These are phyloP conservation scores for Ceratina australensis DNA, from an alignment of 1,140 invertebrate genomes.

Conservation along the genomic window DNA sequence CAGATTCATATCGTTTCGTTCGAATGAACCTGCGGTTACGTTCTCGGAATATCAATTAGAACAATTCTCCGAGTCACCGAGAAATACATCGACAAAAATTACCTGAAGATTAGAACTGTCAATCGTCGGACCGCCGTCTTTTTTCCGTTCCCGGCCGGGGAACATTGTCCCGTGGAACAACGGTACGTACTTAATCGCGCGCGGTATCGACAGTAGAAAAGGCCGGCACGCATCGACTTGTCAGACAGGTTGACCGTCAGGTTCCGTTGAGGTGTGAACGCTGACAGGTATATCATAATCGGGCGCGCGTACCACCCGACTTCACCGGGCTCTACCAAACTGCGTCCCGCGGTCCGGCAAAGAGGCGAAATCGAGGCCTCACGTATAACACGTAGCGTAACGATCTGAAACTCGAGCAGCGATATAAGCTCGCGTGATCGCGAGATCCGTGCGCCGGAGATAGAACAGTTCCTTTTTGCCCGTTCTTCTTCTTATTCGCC, in stretches of 20 bases:
- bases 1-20: too few relatives aligned
- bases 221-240: neutral
- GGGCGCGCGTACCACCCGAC: neutral
- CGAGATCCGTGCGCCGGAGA: conserved; percentile 4
- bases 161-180: neutral
- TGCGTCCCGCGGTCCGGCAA: too few relatives aligned
- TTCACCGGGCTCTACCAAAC: neutral
- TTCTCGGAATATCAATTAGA: too few relatives aligned
- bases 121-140: too few relatives aligned
- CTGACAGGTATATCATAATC: conserved; percentile 40
- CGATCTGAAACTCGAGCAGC: neutral
- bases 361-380: too few relatives aligned
- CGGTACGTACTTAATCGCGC: neutral
- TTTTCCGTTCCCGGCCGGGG: neutral
- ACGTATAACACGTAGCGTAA: neutral
- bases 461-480: neutral
- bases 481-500: neutral
- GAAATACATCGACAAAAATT: too few relatives aligned
- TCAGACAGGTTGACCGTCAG: conserved; percentile 29
- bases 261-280: conserved; percentile 30
- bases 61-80: too few relatives aligned
- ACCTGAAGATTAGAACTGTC: too few relatives aligned
- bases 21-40: too few relatives aligned
- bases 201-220: conserved; percentile 18
- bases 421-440: neutral